phyloP scores from a whole-genome alignment of 92 coral and sea anemone genomes.

The Montipora capitata region DNA sequence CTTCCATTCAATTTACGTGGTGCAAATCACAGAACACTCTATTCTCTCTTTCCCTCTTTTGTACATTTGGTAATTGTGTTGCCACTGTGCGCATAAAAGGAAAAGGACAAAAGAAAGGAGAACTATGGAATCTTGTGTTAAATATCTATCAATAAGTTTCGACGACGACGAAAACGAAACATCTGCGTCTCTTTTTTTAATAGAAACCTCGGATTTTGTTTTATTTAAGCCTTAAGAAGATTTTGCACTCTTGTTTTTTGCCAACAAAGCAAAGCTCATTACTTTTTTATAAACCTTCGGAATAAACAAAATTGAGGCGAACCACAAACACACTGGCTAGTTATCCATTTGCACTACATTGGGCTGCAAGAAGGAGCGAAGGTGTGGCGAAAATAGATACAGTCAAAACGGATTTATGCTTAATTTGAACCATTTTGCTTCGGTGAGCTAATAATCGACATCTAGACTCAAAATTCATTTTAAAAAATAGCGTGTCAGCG shows the following conservation, averaged over 20 bases:
- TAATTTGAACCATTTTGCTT: background rate
- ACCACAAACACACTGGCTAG: background rate
- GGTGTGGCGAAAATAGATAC: background rate
- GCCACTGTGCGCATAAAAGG: no score
- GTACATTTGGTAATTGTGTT: no score
- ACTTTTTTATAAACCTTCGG: slow-evolving; percentile 1
- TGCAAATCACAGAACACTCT: no score
- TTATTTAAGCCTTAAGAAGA: background rate
- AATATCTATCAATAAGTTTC: no score
- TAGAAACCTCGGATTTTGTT: background rate
- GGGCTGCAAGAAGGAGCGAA: background rate
- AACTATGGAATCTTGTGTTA: no score
- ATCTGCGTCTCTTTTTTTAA: no score
- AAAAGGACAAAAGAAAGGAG: no score
- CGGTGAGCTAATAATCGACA: background rate
- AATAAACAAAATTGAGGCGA: background rate
- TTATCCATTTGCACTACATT: background rate
- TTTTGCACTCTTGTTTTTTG: background rate
- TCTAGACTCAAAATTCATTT: background rate
- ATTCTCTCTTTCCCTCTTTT: no score
- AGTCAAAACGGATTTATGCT: background rate
- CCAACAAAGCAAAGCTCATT: background rate
- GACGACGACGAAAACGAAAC: no score
- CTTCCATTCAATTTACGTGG: no score
- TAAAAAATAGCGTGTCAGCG: background rate